Base-by-base conservation (phyloP, 2,888 invertebrate species). In the Pandemis heparana region DNA sequence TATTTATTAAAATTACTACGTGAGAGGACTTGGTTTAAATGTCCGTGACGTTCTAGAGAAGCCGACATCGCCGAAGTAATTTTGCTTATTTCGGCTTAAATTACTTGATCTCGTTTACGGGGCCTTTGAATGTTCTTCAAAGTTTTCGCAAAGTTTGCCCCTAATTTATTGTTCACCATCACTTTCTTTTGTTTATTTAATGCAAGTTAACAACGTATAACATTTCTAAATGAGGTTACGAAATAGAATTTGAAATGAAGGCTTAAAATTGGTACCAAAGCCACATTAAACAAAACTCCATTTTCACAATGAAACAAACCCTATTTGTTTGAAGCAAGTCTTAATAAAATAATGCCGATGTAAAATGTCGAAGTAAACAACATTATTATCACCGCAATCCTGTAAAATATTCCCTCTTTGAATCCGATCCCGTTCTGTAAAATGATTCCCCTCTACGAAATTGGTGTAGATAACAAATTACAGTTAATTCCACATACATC, bases 51-150 rank as follows among this genome's bases (percentile, higher is more conserved):
- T 85, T 83, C 85, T 85, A 83, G 84, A 86, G 86, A 64, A 90
- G 85, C 87, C 89, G 85, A 90, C 89, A 90, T 90, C 89, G 85
- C 84, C 85, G 81, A 84, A 87, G 90, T 89, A 90, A 91, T 93
- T 91, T 90, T 89, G 90, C 90, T 92, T 91, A 92, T 92, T 92
- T 91, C 87, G 85, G 85, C 89, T 89, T 89, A 92, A 92, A 92
- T 92, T 91, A 90, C 91, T 92, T 91, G 90, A 93, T 92, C 91
- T 91, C 89, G 89, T 91, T 92, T 92, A 91, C 89, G 87, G 85
- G 85, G 85, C 82, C 89, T 92, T 93, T 91, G 92, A 91, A 92
- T 89, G 91, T 91, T 89, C 87, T 88, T 87, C 89, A 83, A 89
- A 92, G 90, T 92, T 92, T 90, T 88, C 87, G 75, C 86, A 87